These are phyloP conservation scores for Orthonychiurus folsomi DNA, from an alignment of 2,888 invertebrate genomes.

Conservation along the genomic window DNA sequence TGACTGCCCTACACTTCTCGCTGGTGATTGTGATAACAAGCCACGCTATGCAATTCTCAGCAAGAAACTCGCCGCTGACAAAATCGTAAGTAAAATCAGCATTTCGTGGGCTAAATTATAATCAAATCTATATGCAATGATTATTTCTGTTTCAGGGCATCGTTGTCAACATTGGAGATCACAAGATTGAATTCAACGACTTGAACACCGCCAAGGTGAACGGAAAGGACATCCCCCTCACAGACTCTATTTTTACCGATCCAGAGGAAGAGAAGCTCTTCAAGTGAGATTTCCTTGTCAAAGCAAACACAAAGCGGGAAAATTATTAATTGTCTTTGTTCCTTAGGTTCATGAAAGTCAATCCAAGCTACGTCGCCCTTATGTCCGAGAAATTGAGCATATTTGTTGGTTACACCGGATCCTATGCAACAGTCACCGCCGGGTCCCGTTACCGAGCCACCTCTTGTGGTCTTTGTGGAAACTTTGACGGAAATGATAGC, in stretches of 20 bases:
- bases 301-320: not conserved
- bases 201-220: constrained; percentile 33
- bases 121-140: too few relatives aligned
- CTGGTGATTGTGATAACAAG: constrained; percentile 36
- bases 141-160: too few relatives aligned
- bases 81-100: constrained; percentile 34
- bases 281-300: constrained; percentile 27
- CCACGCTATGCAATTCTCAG: constrained; percentile 36
- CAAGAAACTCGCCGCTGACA: constrained; percentile 36
- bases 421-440: constrained; percentile 37
- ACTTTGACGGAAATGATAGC: constrained; percentile 36
- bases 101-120: too few relatives aligned
- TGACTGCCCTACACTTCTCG: constrained; percentile 38
- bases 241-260: constrained; percentile 32
- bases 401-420: constrained; percentile 37
- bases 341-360: constrained; percentile 32
- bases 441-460: constrained; percentile 36
- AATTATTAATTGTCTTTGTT: constrained; percentile 6
- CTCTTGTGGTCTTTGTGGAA: constrained; percentile 40
- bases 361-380: constrained; percentile 36
- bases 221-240: constrained; percentile 27
- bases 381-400: constrained; percentile 30
- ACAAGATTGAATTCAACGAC: constrained; percentile 37
- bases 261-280: constrained; percentile 37
- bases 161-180: constrained; percentile 37